phyloP scores from a whole-genome alignment of 2,113 vertebrate species.

The Tinamus guttatus region DNA sequence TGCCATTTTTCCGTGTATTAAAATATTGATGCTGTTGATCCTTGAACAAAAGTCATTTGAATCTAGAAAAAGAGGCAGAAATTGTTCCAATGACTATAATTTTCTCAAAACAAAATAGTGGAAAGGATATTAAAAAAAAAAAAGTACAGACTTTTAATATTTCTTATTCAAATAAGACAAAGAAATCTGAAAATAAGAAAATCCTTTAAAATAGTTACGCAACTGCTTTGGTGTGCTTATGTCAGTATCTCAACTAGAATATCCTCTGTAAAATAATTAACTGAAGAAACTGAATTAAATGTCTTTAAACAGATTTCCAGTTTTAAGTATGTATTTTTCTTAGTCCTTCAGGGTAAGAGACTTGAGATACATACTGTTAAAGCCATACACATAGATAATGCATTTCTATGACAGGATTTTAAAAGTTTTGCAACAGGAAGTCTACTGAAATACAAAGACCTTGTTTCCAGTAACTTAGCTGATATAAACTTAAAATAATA shows the following conservation, averaged over 20 bases:
- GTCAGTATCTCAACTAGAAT: not conserved
- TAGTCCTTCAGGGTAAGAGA: not conserved
- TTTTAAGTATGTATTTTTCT: not conserved
- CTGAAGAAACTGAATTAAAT: not conserved
- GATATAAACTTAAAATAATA: not conserved
- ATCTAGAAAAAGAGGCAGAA: conserved; percentile 51
- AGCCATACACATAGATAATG: not conserved
- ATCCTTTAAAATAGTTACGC: not conserved
- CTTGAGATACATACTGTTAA: not conserved
- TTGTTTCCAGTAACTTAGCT: not conserved
- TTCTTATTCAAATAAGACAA: not conserved
- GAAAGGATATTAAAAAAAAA: not conserved
- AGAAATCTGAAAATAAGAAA: not conserved
- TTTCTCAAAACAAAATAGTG: not conserved
- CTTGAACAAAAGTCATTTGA: not conserved
- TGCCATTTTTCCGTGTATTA: conserved; percentile 76
- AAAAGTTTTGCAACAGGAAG: not conserved
- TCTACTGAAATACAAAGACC: not conserved
- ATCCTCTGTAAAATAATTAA: not conserved
- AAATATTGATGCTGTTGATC: conserved; percentile 56
- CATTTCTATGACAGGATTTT: not conserved
- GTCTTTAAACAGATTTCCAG: not conserved
- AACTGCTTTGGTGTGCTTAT: not conserved
- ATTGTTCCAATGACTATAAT: not conserved
- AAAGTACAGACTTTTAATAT: not conserved